These are phyloP conservation scores for Brachionus angularis DNA, from an alignment of 1,140 invertebrate genomes.

Conservation along the genomic window DNA sequence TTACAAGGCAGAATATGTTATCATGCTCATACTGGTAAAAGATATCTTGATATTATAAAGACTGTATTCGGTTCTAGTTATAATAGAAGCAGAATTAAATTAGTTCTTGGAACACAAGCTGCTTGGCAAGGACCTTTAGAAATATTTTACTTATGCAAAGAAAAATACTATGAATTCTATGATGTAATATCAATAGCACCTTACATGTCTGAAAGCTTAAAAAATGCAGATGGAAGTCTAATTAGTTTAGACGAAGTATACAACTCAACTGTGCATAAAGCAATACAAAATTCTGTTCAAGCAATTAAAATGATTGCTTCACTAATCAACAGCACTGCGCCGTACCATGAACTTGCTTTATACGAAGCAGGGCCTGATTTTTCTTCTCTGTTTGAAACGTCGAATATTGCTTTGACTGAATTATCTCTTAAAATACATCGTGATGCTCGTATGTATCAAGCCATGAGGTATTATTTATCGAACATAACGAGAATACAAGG, in stretches of 20 bases:
- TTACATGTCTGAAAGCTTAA: background rate
- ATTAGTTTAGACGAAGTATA: conserved; percentile 12
- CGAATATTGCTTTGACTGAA: background rate
- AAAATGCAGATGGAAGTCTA: background rate
- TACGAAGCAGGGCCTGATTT: conserved; percentile 29
- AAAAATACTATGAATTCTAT: conserved; percentile 3
- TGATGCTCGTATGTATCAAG: conserved; percentile 12
- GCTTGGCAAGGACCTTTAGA: conserved; percentile 4
- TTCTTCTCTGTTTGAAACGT: background rate
- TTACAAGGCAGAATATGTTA: conserved; percentile 6
- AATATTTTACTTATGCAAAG: conserved; percentile 17
- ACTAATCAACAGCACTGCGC: conserved; percentile 2
- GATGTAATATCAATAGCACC: background rate
- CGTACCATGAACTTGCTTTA: background rate
- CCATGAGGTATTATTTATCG: background rate
- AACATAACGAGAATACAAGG: background rate
- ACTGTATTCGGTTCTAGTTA: background rate
- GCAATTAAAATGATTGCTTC: background rate
- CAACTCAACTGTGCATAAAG: background rate
- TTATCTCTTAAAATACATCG: conserved; percentile 22
- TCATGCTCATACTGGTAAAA: conserved; percentile 8
- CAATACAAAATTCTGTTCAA: background rate
- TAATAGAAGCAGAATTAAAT: background rate
- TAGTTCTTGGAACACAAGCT: conserved; percentile 3
- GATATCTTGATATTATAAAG: conserved; percentile 3